Conservation (phyloP, 2,113 vertebrate species). For the Gavialis gangeticus region DNA sequence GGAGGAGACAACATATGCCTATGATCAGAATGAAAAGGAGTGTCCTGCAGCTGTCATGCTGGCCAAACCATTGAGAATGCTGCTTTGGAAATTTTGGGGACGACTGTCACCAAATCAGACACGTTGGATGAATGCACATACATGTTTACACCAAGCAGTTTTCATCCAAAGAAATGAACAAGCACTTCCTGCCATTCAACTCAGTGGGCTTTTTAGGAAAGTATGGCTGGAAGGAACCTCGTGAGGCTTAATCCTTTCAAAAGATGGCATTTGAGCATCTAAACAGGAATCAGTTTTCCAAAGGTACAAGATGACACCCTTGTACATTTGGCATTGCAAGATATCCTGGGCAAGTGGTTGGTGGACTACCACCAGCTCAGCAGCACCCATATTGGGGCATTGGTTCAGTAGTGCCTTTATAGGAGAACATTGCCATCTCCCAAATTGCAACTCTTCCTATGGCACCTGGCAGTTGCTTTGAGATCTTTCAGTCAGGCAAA, state of each 20-base stretch:
- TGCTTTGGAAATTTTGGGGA: slow-evolving; percentile 13
- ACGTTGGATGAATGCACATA: not conserved
- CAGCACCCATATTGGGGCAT: not conserved
- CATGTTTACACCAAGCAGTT: not conserved
- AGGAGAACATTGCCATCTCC: not conserved
- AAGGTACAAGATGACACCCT: not conserved
- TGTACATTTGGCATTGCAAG: not conserved
- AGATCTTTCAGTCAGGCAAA: not conserved
- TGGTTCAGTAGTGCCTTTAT: not conserved
- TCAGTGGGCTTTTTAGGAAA: accelerated
- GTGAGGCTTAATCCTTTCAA: too few species aligned
- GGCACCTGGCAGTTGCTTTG: accelerated
- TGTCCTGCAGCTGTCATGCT: slow-evolving; percentile 3
- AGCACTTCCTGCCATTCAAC: not conserved
- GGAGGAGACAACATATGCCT: not conserved
- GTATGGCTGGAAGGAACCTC: too few species aligned
- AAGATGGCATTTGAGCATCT: too few species aligned
- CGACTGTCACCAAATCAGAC: not conserved
- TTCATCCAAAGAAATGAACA: not conserved
- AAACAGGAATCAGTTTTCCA: not conserved
- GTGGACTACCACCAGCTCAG: accelerated
- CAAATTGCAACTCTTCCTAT: not conserved
- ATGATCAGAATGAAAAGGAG: not conserved
- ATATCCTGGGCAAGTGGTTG: not conserved
- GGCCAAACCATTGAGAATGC: not conserved